Conservation (phyloP, 2,797 vertebrate species). For the Pseudochaenichthys georgianus region DNA sequence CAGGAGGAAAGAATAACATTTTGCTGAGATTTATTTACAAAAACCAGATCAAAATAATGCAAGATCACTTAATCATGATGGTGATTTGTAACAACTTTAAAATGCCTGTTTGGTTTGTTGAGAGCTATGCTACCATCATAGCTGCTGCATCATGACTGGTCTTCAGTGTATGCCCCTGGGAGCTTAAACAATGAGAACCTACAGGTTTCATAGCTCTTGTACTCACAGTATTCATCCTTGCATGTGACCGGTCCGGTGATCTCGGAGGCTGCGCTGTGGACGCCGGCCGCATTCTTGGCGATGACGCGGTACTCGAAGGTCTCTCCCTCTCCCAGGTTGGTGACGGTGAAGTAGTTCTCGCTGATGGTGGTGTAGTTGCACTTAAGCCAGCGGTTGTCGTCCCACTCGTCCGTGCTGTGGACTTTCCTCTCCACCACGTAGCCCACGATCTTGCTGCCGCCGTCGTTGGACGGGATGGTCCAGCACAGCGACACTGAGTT, state of each 20-base stretch:
- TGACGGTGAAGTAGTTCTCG: conserved; percentile 93
- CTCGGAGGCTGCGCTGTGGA: conserved; percentile 95
- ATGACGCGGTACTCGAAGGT: conserved; percentile 93
- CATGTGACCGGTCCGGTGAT: conserved; percentile 94
- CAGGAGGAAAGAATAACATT: neutral
- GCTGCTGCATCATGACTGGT: too few relatives aligned
- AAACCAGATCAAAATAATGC: too few relatives aligned
- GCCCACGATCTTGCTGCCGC: conserved; percentile 95
- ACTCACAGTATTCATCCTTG: conserved; percentile 96
- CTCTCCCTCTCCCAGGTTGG: conserved; percentile 91
- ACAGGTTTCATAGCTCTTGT: neutral
- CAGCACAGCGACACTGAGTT: conserved; percentile 93
- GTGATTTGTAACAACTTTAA: too few relatives aligned
- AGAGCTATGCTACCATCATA: too few relatives aligned
- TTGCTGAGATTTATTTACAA: too few relatives aligned
- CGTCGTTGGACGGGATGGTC: conserved; percentile 93
- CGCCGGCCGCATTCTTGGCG: conserved; percentile 95
- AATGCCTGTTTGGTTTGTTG: too few relatives aligned
- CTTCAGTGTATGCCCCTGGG: too few relatives aligned
- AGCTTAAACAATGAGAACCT: too few relatives aligned
- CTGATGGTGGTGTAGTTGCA: conserved; percentile 98
- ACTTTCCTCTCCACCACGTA: conserved; percentile 95
- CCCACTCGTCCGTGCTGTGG: conserved; percentile 88
- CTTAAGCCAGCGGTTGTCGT: conserved; percentile 96
- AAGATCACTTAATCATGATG: too few relatives aligned